Percentiles rank a stretch among this genome's conserved stretches.
Conservation (phyloP, 2,888 invertebrate genomes). For the Resseliella maxima region DNA sequence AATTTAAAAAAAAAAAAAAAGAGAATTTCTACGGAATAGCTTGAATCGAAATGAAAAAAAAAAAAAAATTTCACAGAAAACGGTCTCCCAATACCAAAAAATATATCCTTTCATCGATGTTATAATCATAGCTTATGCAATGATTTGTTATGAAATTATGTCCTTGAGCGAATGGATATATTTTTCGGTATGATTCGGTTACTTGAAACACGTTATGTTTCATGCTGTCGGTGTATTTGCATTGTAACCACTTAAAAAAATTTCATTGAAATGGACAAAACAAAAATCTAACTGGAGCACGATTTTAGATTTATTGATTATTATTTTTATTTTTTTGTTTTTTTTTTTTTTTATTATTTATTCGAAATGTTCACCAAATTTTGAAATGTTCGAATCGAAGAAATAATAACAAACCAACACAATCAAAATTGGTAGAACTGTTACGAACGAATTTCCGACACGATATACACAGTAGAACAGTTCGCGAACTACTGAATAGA, state of each 20-base stretch:
- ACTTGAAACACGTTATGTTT: not conserved
- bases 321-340: not conserved
- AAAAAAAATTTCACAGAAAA: not conserved
- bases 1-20: too few relatives aligned
- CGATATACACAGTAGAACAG: constrained; percentile 57
- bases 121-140: constrained; percentile 45
- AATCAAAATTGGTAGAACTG: constrained; percentile 21
- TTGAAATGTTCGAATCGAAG: not conserved
- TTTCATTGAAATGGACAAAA: not conserved
- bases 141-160: constrained; percentile 52
- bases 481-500: constrained; percentile 56
- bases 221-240: constrained; percentile 15
- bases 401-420: constrained; percentile 23
- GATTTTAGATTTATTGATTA: too few relatives aligned
- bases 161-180: constrained; percentile 31
- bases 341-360: not conserved
- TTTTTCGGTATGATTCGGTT: not conserved
- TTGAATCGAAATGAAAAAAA: not conserved
- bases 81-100: constrained; percentile 10
- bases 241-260: too few relatives aligned
- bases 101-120: not conserved
- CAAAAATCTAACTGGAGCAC: not conserved
- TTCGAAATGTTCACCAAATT: not conserved
- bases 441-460: constrained; percentile 35
- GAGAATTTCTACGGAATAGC: too few relatives aligned